phyloP scores from a whole-genome alignment of 92 coral and sea anemone species.

The Desmophyllum pertusum region DNA sequence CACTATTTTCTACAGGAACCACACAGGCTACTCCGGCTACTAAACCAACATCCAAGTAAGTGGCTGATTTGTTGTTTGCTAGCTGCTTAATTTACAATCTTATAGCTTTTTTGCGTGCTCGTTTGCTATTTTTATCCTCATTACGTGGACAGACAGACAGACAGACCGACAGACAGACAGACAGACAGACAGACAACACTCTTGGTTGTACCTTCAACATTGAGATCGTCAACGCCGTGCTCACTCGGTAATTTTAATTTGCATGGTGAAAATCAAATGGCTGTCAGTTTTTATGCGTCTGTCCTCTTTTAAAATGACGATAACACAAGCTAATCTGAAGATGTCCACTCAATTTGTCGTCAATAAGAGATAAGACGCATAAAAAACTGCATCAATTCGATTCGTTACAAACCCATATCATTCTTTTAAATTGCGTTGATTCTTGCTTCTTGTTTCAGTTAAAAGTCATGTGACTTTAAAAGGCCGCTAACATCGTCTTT shows the following conservation, averaged over 20 bases:
- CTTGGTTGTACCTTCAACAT: too few relatives aligned
- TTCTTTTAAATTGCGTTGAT: too few relatives aligned
- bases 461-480: neutral
- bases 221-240: neutral
- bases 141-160: neutral
- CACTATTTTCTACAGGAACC: conserved; percentile 17
- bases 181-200: neutral
- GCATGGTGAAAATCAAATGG: neutral
- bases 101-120: neutral
- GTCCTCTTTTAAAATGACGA: neutral
- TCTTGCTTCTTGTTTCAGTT: too few relatives aligned
- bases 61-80: neutral
- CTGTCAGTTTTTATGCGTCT: neutral
- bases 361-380: neutral
- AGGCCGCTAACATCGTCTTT: neutral
- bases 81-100: neutral
- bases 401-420: neutral
- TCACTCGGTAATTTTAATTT: neutral
- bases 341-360: neutral
- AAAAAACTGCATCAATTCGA: neutral
- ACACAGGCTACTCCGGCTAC: conserved; percentile 4
- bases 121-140: neutral
- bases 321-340: neutral
- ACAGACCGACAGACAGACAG: neutral
- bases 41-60: conserved; percentile 31